Evolutionary conservation across 2,888 invertebrate species (phyloP).

Genomic region (Epistrophella euchroma): DNA sequence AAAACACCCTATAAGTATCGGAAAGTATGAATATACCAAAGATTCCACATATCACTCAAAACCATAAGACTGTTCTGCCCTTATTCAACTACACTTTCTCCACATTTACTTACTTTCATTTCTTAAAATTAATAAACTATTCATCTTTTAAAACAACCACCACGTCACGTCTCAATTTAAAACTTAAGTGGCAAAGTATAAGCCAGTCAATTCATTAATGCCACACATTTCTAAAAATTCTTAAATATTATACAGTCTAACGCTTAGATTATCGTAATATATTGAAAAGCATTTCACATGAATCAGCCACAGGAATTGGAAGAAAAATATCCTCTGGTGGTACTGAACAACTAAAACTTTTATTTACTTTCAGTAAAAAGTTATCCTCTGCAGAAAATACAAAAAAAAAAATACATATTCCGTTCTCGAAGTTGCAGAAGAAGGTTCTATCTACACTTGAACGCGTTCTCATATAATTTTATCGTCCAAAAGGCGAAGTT

Average conservation of each 20-base stretch:
- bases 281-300: slow-evolving; percentile 15
- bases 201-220: slow-evolving; percentile 1
- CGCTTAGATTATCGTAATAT: slow-evolving; percentile 2
- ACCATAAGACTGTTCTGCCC: neutral
- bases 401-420: neutral
- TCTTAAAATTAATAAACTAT: neutral
- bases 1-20: too few species aligned
- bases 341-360: slow-evolving; percentile 26
- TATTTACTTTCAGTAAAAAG: slow-evolving; percentile 29
- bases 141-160: neutral
- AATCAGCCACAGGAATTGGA: slow-evolving; percentile 6
- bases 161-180: neutral
- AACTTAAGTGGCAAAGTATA: neutral
- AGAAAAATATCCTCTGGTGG: slow-evolving; percentile 10
- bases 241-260: neutral
- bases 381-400: slow-evolving; percentile 6
- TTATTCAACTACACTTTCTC: neutral
- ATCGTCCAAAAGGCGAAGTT: slow-evolving; percentile 19
- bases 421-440: neutral
- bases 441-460: slow-evolving; percentile 12
- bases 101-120: neutral
- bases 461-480: neutral
- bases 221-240: neutral
- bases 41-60: too few species aligned
- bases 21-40: too few species aligned